phyloP scores from a whole-genome alignment of 2,113 vertebrate genomes.

The Isichthys henryi region DNA sequence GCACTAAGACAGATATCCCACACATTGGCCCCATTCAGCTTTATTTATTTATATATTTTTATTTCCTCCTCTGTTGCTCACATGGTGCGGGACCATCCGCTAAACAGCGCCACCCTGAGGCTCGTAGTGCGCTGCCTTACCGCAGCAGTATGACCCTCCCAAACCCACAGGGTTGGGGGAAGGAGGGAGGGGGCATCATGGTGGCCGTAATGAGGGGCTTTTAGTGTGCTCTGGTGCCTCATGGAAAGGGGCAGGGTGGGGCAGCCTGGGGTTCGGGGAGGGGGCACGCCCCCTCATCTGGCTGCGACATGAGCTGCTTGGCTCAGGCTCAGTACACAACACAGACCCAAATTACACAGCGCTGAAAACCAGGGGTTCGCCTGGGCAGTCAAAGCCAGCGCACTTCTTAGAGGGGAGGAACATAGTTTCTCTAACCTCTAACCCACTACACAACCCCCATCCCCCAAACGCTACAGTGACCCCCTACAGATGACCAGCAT shows the following conservation, averaged over 20 bases:
- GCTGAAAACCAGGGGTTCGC: background rate
- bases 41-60: background rate
- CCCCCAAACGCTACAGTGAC: background rate
- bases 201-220: background rate
- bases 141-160: background rate
- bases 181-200: background rate
- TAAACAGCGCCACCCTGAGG: background rate
- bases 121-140: background rate
- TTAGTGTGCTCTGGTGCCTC: background rate
- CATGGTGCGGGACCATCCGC: background rate
- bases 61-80: background rate
- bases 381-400: background rate
- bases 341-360: background rate
- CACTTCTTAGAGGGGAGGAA: background rate
- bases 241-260: background rate
- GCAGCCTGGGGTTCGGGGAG: background rate
- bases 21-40: background rate
- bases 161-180: background rate
- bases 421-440: background rate
- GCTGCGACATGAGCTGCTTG: background rate
- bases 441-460: background rate
- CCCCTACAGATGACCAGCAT: background rate
- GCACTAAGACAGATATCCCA: background rate
- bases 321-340: background rate
- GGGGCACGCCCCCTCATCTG: background rate